These are phyloP conservation scores for Dryoscopus gambensis DNA, from an alignment of 2,113 vertebrate genomes.

Conservation along the genomic window DNA sequence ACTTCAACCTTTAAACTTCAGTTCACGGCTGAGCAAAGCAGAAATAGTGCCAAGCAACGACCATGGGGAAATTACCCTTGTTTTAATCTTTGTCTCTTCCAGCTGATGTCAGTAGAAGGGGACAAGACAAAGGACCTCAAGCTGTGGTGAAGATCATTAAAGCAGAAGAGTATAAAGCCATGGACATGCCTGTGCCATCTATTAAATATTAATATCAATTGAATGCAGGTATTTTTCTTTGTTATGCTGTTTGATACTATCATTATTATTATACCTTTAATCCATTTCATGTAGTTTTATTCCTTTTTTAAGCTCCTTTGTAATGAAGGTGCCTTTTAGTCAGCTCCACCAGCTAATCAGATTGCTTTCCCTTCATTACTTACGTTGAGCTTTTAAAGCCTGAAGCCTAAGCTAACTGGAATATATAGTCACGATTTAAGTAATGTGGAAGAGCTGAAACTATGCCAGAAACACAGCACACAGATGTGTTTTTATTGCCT, in stretches of 20 bases:
- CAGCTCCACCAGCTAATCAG: not conserved
- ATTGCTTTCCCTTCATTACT: constrained; percentile 34
- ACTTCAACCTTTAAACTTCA: not conserved
- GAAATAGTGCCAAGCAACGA: constrained; percentile 2
- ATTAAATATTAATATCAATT: constrained; percentile 29
- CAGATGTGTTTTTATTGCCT: not conserved
- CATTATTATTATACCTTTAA: not conserved
- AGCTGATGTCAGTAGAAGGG: constrained; percentile 47
- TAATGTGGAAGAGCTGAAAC: not conserved
- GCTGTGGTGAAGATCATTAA: constrained; percentile 51
- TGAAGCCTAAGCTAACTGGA: not conserved
- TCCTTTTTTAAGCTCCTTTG: not conserved
- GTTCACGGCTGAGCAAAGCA: constrained; percentile 37
- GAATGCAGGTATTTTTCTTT: not conserved
- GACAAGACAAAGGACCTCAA: constrained; percentile 47
- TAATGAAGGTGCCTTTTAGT: constrained; percentile 15
- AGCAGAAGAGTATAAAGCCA: not conserved
- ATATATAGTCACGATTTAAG: not conserved
- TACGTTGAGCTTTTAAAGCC: not conserved
- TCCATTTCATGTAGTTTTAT: not conserved
- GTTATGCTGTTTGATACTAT: not conserved
- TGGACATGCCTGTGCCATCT: not conserved
- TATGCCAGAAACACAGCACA: not conserved
- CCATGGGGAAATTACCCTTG: constrained; percentile 33
- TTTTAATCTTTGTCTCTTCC: constrained; percentile 24